Evolutionary conservation across 2,888 invertebrate species (phyloP).

Genomic region (Abrostola triplasia): DNA sequence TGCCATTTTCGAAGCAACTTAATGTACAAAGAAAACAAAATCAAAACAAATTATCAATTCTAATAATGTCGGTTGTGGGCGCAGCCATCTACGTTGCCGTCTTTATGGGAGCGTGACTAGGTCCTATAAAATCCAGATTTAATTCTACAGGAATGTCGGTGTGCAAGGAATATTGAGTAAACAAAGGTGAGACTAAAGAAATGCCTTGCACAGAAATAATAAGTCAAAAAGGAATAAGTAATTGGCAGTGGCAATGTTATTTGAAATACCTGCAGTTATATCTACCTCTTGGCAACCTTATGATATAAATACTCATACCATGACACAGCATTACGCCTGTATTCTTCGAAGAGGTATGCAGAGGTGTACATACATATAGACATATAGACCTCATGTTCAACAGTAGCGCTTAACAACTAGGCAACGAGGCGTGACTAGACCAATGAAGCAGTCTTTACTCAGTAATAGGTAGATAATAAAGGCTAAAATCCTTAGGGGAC

Average conservation of each 20-base stretch:
- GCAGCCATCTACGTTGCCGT: constrained; percentile 16
- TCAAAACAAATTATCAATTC: not conserved
- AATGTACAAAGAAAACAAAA: not conserved
- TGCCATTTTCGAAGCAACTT: not conserved
- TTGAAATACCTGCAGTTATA: too few relatives aligned
- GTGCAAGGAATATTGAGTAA: constrained; percentile 1
- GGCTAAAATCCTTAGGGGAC: too few relatives aligned
- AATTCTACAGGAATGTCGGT: constrained; percentile 9
- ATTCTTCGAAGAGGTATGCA: too few relatives aligned
- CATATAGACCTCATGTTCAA: too few relatives aligned
- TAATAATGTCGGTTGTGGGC: constrained; percentile 11
- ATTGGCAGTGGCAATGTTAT: too few relatives aligned
- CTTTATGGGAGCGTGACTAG: constrained; percentile 31
- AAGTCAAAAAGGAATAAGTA: not conserved
- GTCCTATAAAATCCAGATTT: constrained; percentile 28
- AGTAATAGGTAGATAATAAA: too few relatives aligned
- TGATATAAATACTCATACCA: too few relatives aligned
- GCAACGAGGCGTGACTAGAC: too few relatives aligned
- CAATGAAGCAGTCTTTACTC: too few relatives aligned
- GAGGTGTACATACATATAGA: too few relatives aligned
- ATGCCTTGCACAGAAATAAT: constrained; percentile 1
- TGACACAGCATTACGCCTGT: too few relatives aligned
- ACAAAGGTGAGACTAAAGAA: not conserved
- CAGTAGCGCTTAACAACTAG: too few relatives aligned
- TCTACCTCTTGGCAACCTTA: not conserved